A percentile compares a stretch with the other conserved stretches of the same genome.
phyloP scores from a whole-genome alignment of 2,888 invertebrate genomes.

The Leptopilina syphax region DNA sequence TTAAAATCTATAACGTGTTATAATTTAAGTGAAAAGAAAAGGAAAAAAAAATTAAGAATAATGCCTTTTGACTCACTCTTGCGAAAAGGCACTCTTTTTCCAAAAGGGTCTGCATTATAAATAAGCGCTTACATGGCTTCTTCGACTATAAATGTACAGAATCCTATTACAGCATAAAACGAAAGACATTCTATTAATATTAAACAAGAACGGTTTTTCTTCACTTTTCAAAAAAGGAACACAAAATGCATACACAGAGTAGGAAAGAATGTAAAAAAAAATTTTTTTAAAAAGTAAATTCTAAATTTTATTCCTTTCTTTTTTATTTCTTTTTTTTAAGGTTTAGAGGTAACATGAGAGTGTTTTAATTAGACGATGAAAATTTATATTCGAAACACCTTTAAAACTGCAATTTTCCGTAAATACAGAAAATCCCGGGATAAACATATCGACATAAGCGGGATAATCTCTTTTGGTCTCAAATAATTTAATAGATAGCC shows the following conservation, averaged over 20 bases:
- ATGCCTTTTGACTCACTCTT: slow-evolving; percentile 5
- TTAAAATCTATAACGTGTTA: neutral
- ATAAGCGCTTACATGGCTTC: slow-evolving; percentile 2
- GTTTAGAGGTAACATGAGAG: neutral
- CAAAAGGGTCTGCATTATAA: neutral
- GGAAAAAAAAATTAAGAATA: neutral
- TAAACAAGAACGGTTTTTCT: neutral
- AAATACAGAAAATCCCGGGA: neutral
- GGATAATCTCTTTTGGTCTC: slow-evolving; percentile 2
- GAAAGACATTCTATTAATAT: slow-evolving; percentile 17
- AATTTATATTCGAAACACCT: neutral
- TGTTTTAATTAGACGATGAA: neutral
- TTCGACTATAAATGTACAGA: slow-evolving; percentile 11
- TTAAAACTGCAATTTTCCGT: neutral
- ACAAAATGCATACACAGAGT: too few relatives aligned
- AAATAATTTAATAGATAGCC: slow-evolving; percentile 11
- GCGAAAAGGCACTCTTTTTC: neutral
- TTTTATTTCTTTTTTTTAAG: neutral
- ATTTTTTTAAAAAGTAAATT: too few relatives aligned
- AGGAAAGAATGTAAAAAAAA: too few relatives aligned
- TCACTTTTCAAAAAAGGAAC: neutral
- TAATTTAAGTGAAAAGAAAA: neutral
- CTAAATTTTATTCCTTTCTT: too few relatives aligned
- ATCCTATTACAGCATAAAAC: slow-evolving; percentile 3
- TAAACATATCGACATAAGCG: neutral